Conservation (phyloP, 2,888 invertebrate species). For the Schrankia costaestrigalis region DNA sequence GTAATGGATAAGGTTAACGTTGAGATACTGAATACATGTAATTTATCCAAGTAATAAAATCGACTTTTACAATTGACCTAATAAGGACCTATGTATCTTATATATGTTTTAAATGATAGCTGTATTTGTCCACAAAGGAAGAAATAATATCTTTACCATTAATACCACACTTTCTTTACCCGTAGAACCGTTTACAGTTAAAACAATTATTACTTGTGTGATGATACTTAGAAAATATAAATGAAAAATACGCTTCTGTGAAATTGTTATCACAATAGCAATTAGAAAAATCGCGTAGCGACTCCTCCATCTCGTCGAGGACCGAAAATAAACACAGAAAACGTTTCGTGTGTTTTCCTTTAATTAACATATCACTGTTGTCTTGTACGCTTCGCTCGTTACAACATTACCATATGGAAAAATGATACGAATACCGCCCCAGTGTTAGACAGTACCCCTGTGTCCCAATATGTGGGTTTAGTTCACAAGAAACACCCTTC, state of each 20-base stretch:
- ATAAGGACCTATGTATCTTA: too few relatives aligned
- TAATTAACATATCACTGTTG: conserved; percentile 79
- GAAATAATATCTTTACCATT: too few relatives aligned
- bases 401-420: conserved; percentile 79
- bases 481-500: conserved; percentile 69
- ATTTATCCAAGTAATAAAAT: too few relatives aligned
- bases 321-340: conserved; percentile 64
- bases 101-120: too few relatives aligned
- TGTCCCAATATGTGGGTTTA: conserved; percentile 43
- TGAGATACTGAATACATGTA: too few relatives aligned
- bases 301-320: conserved; percentile 51
- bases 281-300: conserved; percentile 29
- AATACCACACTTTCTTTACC: too few relatives aligned
- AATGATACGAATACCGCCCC: conserved; percentile 69
- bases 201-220: too few relatives aligned
- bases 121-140: too few relatives aligned
- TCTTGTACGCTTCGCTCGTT: conserved; percentile 68
- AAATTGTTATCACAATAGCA: conserved; percentile 14
- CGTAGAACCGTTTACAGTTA: too few relatives aligned
- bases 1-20: too few relatives aligned
- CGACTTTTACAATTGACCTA: too few relatives aligned
- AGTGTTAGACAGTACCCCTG: conserved; percentile 32
- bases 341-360: conserved; percentile 72
- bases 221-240: too few relatives aligned
- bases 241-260: conserved; percentile 2